Evolutionary conservation across 2,888 invertebrate species (phyloP).

Genomic region (Drosophila anomelani): DNA sequence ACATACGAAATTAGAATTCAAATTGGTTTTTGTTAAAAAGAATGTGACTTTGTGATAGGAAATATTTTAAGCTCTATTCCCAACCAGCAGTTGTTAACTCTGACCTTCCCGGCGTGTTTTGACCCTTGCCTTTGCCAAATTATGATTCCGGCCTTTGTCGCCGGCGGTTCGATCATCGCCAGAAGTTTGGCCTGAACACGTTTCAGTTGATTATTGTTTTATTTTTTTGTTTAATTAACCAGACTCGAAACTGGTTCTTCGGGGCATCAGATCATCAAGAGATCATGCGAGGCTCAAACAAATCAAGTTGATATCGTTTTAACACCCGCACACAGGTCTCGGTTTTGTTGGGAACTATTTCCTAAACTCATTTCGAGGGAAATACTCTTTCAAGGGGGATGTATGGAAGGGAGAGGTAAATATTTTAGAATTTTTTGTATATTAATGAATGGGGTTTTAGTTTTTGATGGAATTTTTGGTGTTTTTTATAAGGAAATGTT

Average conservation of each 20-base stretch:
- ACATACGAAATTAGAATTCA: slow-evolving; percentile 20
- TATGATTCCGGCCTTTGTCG: slow-evolving; percentile 54
- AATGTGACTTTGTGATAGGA: slow-evolving; percentile 25
- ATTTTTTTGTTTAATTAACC: slow-evolving; percentile 63
- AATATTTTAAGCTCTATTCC: slow-evolving; percentile 1
- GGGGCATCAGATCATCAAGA: slow-evolving; percentile 54
- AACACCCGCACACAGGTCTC: slow-evolving; percentile 62
- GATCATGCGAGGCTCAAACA: slow-evolving; percentile 23
- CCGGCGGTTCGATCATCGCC: slow-evolving; percentile 52
- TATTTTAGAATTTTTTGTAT: too few species aligned
- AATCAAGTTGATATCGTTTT: slow-evolving; percentile 31
- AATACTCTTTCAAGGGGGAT: background rate
- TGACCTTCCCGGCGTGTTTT: slow-evolving; percentile 71
- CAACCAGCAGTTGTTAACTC: slow-evolving; percentile 25
- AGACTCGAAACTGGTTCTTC: slow-evolving; percentile 64
- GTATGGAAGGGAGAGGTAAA: rapidly evolving
- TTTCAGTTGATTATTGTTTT: slow-evolving; percentile 60
- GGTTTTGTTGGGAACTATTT: slow-evolving; percentile 28
- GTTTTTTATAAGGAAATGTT: too few species aligned
- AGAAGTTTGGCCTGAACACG: slow-evolving; percentile 64
- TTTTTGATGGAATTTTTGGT: background rate
- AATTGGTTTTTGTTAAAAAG: slow-evolving; percentile 13
- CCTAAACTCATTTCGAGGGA: background rate
- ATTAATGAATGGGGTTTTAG: background rate
- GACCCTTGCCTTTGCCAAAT: slow-evolving; percentile 53